Evolutionary conservation across 2,113 vertebrate genomes (phyloP).

Genomic region (Petrocephalus microphthalmus): DNA sequence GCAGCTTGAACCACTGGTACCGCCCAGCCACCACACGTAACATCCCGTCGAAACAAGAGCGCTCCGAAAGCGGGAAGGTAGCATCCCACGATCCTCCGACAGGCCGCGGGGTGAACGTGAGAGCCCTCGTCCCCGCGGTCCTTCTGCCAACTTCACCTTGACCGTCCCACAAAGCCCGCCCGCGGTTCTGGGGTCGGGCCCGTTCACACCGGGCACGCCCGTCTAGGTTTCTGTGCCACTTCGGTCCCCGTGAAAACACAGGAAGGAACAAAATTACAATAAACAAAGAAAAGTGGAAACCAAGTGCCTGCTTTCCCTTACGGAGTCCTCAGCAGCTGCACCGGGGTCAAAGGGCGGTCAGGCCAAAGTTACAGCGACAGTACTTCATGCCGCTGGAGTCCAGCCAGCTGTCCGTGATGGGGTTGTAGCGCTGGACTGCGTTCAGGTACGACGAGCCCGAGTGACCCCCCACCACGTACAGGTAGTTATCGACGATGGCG

Average conservation of each 20-base stretch:
- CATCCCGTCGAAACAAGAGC: background rate
- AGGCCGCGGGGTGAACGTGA: conserved; percentile 40
- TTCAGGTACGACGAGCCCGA: conserved; percentile 96
- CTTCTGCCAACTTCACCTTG: background rate
- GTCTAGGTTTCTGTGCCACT: conserved; percentile 5
- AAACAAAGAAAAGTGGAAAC: conserved; percentile 41
- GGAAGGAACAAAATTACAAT: conserved; percentile 29
- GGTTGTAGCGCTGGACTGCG: conserved; percentile 90
- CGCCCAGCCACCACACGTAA: background rate
- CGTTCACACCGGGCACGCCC: conserved; percentile 22
- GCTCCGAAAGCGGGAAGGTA: conserved; percentile 28
- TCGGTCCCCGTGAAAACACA: conserved; percentile 45
- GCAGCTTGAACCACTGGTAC: conserved; percentile 27
- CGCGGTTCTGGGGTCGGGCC: conserved; percentile 35
- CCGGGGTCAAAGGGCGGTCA: conserved; percentile 85
- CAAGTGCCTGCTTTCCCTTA: conserved; percentile 35
- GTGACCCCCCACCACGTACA: conserved; percentile 95
- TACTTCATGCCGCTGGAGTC: conserved; percentile 93
- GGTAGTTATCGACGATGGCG: conserved; percentile 88
- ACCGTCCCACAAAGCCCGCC: background rate
- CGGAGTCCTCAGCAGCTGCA: conserved; percentile 26
- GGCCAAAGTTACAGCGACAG: conserved; percentile 95
- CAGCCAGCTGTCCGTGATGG: conserved; percentile 87
- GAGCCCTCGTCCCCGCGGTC: conserved; percentile 40
- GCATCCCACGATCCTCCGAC: conserved; percentile 43